A percentile compares a stretch with the other conserved stretches of the same genome.
phyloP scores from a whole-genome alignment of 2,113 vertebrate genomes.

The Rhagologus leucostigma region DNA sequence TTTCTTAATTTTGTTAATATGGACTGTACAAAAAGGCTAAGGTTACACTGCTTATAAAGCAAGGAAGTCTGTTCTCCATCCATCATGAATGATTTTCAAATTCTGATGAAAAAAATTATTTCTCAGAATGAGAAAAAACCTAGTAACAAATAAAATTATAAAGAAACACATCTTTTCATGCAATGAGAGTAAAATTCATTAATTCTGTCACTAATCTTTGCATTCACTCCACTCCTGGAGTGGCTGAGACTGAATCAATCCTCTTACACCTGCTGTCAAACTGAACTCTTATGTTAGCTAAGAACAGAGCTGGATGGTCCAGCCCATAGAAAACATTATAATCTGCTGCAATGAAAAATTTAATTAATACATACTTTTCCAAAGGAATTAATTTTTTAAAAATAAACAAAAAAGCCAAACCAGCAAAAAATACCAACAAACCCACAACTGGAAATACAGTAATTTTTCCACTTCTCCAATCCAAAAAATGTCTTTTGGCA shows the following conservation, averaged over 20 bases:
- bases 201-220: background rate
- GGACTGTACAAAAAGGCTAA: background rate
- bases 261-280: background rate
- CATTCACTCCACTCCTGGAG: background rate
- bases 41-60: background rate
- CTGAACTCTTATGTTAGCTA: background rate
- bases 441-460: background rate
- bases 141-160: background rate
- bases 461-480: background rate
- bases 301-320: background rate
- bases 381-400: background rate
- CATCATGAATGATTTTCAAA: background rate
- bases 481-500: background rate
- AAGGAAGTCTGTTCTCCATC: background rate
- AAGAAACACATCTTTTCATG: background rate
- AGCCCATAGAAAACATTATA: background rate
- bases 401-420: background rate
- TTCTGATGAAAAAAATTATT: background rate
- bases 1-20: background rate
- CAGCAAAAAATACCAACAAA: background rate
- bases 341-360: background rate
- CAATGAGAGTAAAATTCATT: background rate
- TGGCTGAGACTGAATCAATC: background rate
- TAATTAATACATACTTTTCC: background rate
- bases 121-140: background rate